phyloP scores from a whole-genome alignment of 1,140 invertebrate species.

The Druon quercuslanigerum region DNA sequence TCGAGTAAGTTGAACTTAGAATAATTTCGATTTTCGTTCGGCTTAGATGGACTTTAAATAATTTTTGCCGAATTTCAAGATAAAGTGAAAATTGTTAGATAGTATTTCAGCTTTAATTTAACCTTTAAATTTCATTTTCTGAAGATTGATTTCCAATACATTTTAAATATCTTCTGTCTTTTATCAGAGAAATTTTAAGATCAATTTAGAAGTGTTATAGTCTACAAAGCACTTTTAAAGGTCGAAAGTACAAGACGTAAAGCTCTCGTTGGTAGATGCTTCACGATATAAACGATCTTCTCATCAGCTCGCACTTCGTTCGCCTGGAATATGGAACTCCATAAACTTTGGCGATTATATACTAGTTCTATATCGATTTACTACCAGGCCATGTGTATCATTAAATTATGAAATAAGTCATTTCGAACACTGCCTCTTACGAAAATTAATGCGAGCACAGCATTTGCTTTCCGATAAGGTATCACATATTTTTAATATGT shows the following conservation, averaged over 20 bases:
- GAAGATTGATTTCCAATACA: no score
- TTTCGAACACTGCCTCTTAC: constrained; percentile 56
- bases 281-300: constrained; percentile 4
- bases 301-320: neutral
- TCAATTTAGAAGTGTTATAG: neutral
- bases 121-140: no score
- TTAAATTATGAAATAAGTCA: constrained; percentile 61
- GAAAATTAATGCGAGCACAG: constrained; percentile 59
- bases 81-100: no score
- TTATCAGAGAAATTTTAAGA: neutral
- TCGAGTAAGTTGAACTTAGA: no score
- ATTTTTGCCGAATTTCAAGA: no score
- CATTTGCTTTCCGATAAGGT: constrained; percentile 28
- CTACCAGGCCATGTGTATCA: constrained; percentile 53
- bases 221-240: neutral
- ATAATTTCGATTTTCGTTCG: no score
- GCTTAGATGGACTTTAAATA: no score
- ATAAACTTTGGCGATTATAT: constrained; percentile 59
- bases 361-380: constrained; percentile 65
- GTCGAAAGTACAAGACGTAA: neutral
- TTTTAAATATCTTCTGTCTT: neutral
- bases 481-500: no score
- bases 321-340: constrained; percentile 19
- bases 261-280: neutral
- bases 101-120: no score